Base-by-base conservation (phyloP, 92 coral and sea anemone genomes). In the Umimayanthus chanpuru region DNA sequence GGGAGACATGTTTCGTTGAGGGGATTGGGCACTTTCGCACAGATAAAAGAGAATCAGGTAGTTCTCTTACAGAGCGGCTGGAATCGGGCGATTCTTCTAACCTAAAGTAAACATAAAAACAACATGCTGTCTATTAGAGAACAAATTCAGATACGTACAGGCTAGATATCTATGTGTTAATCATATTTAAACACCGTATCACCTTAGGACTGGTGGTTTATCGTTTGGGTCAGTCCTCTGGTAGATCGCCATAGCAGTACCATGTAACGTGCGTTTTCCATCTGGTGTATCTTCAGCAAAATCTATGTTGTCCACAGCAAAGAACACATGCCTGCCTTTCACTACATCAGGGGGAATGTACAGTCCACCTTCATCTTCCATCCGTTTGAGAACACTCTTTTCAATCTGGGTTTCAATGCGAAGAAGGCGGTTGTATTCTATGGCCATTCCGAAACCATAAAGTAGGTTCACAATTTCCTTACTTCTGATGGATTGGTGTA, bases 201-300 rank as follows among this genome's bases (percentile, higher is more conserved):
- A 91, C 94, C 88, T 89, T 64, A 92, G 38, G 8, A 74, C 91
- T 38, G 82, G 90, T 26, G 40, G 28, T 6, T 32, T 38, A 43
- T 93, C 93, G 2, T 86, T 21, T n/a, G 78, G 85, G 4, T 93
- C 90, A n/a, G 39, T 47, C 82, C 53, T 89, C 88, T 89, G 93
- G 64, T 92, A 92, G 9, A 89, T 91, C 18, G 92, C 96, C 93
- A 93, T 91, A 0, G 93, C 92, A 23, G 96, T 89, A 9, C 93
- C 92, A 30, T 93, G 95, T 2, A 93, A 77, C 4, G 93, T 91
- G 20, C 83, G 85, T 79, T 89, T 70, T 3, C 93, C 96, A 53
- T 93, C 91, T 47, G 65, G 49, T 2, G 92, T 93, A 85, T 93
- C 94, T 82, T 92, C 93, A 10, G 91, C 47, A 73, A 91, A 89